Conservation (phyloP, 2,113 vertebrate genomes). For the Blennius ocellaris region DNA sequence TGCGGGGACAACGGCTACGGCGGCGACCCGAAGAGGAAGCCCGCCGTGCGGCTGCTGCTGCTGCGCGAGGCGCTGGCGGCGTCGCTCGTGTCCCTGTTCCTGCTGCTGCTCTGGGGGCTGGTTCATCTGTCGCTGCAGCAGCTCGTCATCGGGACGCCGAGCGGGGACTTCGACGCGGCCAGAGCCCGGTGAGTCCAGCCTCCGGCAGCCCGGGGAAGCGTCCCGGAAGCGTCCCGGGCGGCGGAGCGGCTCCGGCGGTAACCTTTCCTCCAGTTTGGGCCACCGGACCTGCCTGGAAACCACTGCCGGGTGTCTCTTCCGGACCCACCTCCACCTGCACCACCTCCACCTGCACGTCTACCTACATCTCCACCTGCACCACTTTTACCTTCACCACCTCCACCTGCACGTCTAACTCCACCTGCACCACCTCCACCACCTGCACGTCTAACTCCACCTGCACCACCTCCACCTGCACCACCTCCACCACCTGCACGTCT, state of each 20-base stretch:
- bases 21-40: conserved; percentile 73
- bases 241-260: neutral
- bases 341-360: neutral
- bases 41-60: conserved; percentile 71
- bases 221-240: neutral
- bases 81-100: conserved; percentile 76
- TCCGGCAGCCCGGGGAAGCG: no score
- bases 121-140: conserved; percentile 83
- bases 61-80: conserved; percentile 77
- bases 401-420: no score
- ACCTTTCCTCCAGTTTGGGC: conserved; percentile 63
- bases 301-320: conserved; percentile 32
- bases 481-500: no score
- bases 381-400: no score
- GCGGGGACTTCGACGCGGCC: conserved; percentile 78
- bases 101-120: conserved; percentile 80
- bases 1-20: conserved; percentile 65
- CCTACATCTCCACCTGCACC: no score
- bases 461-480: no score
- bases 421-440: no score
- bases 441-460: no score
- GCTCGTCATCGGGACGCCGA: conserved; percentile 79
- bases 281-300: conserved; percentile 62
- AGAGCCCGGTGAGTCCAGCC: conserved; percentile 78
- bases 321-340: conserved; percentile 25